Percentiles rank a stretch among this genome's conserved stretches.
These are phyloP conservation scores for Drosophila lutescens DNA, from an alignment of 2,888 invertebrate species.

Conservation along the genomic window DNA sequence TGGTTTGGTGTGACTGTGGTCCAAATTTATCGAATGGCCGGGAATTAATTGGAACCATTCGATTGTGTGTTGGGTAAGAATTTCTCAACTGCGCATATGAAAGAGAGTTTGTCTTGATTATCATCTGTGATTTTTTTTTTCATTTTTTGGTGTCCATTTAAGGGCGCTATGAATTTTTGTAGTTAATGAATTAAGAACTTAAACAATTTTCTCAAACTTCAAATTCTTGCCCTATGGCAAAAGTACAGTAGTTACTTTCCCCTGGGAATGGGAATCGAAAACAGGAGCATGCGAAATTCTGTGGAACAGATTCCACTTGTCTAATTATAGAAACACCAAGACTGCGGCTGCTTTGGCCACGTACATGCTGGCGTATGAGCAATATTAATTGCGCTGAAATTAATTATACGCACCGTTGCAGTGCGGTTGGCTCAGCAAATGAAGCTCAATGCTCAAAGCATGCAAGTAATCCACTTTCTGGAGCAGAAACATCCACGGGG, in stretches of 20 bases:
- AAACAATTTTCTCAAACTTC: no score
- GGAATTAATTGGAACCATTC: conserved; percentile 59
- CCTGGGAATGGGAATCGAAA: not conserved
- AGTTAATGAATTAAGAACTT: no score
- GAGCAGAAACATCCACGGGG: conserved; percentile 1
- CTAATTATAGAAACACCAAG: conserved; percentile 44
- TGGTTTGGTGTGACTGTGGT: conserved; percentile 21
- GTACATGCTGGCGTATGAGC: conserved; percentile 51
- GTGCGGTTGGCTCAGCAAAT: conserved; percentile 29
- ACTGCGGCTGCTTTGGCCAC: conserved; percentile 9
- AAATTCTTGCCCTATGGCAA: no score
- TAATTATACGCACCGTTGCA: conserved; percentile 71
- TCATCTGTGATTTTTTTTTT: no score
- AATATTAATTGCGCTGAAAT: conserved; percentile 66
- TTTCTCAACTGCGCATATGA: no score
- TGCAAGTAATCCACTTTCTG: conserved; percentile 26
- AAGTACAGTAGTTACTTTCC: conserved; percentile 16
- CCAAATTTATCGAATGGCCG: conserved; percentile 44
- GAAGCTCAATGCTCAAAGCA: conserved; percentile 7
- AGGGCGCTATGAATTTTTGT: no score
- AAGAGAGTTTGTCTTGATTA: no score
- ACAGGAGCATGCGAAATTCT: not conserved
- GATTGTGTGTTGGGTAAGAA: no score
- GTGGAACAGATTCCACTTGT: conserved; percentile 40
- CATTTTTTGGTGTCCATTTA: no score